Evolutionary conservation across 2,888 invertebrate genomes (phyloP), one percentile per base, ranked within the genome.

Genomic region (Vandiemenella viatica): DNA sequence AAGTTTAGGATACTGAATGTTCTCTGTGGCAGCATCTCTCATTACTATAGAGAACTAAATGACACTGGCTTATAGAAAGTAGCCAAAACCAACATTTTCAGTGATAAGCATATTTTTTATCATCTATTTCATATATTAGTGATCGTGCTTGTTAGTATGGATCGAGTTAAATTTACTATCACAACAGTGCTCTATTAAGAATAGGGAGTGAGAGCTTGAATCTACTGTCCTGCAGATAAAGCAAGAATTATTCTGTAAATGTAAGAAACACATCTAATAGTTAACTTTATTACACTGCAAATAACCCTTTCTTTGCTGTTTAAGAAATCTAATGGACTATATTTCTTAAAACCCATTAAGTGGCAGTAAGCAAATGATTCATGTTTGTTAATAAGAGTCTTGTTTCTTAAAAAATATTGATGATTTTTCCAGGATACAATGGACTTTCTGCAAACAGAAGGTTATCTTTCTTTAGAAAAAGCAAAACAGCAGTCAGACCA

Each of bases 361-460:
- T 13, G 32, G 15, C 32, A 7, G 32, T 32, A 32, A 13, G 13
- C 4, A 32, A 32, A 32, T 32, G 13, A 32, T 32, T 32, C 15
- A 32, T 5, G 6, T 32, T n/a, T n/a, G n/a, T 26, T 26, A 13
- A 8, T 26, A 26, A 13, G 7, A 8, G 26, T 26, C 26, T 26
- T 13, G 13, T 26, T 8, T 26, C 26, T 26, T 26, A 26, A 26
- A 8, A 13, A 26, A 26, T 8, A 26, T 26, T 26, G 26, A n/a
- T n/a, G 23, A 49, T 40, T 8, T 45, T 50, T 58, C n/a, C 61
- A 80, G 74, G 76, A 77, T 55, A 87, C 90, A 0, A 70, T 85
- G 46, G 79, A 83, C 54, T 80, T 83, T 58, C 69, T 96, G 26
- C 83, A 87, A 50, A 80, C 80, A 0, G 89, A 92, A 60, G 96